Percentiles rank a stretch among this genome's conserved stretches.
These are phyloP conservation scores for Kryphioiulus occultus DNA, from an alignment of 2,888 invertebrate genomes.

Conservation along the genomic window DNA sequence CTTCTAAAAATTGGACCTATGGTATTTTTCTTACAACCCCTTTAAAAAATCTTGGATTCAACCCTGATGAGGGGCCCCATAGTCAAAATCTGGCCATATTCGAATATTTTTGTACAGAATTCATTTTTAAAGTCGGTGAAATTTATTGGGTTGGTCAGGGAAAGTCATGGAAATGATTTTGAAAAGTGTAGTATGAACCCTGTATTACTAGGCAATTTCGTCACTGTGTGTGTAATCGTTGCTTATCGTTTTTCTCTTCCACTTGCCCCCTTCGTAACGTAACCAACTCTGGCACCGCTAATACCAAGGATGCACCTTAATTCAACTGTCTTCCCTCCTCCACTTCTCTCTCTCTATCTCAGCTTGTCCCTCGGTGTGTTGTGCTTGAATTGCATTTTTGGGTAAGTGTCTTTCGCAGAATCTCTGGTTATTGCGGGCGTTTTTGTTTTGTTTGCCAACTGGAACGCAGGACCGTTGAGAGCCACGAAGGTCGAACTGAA, in stretches of 20 bases:
- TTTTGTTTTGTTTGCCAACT: background rate
- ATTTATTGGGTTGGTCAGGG: too few relatives aligned
- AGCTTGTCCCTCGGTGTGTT: background rate
- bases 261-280: background rate
- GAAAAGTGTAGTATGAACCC: too few relatives aligned
- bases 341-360: background rate
- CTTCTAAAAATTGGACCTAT: too few relatives aligned
- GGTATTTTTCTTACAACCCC: too few relatives aligned
- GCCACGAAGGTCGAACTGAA: background rate
- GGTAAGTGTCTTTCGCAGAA: background rate
- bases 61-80: too few relatives aligned
- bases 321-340: constrained; percentile 15
- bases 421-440: too few relatives aligned
- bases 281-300: background rate
- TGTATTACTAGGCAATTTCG: too few relatives aligned
- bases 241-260: background rate
- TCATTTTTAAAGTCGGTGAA: too few relatives aligned
- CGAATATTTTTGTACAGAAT: too few relatives aligned
- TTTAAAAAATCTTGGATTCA: too few relatives aligned
- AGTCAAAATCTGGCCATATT: too few relatives aligned
- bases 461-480: background rate
- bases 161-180: too few relatives aligned
- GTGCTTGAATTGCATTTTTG: constrained; percentile 18
- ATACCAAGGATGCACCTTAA: background rate
- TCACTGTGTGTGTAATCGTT: background rate